Conservation (phyloP, 2,888 invertebrate species). For the Pedicia rivosa region DNA sequence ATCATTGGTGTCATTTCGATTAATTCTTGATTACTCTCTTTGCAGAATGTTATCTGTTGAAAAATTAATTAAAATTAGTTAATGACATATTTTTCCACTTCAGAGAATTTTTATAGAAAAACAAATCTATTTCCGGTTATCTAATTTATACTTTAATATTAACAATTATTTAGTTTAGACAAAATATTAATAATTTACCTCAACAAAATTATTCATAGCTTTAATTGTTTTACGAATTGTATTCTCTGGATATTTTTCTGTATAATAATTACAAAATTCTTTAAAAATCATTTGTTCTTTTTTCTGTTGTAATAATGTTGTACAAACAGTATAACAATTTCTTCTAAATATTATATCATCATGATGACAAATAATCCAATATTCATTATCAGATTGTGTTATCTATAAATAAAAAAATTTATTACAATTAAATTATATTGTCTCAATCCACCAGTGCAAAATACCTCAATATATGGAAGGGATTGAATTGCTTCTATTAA, state of each 20-base stretch:
- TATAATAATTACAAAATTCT: neutral
- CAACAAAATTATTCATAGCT: constrained; percentile 27
- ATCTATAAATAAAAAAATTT: constrained; percentile 12
- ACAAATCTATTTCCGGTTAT: no score
- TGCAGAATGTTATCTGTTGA: neutral
- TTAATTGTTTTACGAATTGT: constrained; percentile 15
- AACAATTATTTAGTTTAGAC: neutral
- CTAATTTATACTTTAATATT: no score
- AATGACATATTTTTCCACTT: neutral
- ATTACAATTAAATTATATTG: neutral
- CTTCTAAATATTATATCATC: constrained; percentile 24
- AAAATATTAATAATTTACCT: constrained; percentile 16
- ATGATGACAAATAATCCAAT: constrained; percentile 27
- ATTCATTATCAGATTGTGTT: constrained; percentile 19
- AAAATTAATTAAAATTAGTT: neutral
- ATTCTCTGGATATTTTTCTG: neutral
- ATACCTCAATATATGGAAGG: constrained; percentile 27
- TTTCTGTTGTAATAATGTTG: constrained; percentile 15
- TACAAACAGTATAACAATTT: constrained; percentile 25
- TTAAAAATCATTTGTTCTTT: constrained; percentile 13
- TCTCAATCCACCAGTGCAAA: neutral
- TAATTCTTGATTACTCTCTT: constrained; percentile 14
- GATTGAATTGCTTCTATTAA: constrained; percentile 21
- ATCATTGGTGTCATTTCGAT: constrained; percentile 22
- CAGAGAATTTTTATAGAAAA: no score